These are phyloP conservation scores for Sphinx pinastri DNA, from an alignment of 2,888 invertebrate genomes.

Conservation along the genomic window DNA sequence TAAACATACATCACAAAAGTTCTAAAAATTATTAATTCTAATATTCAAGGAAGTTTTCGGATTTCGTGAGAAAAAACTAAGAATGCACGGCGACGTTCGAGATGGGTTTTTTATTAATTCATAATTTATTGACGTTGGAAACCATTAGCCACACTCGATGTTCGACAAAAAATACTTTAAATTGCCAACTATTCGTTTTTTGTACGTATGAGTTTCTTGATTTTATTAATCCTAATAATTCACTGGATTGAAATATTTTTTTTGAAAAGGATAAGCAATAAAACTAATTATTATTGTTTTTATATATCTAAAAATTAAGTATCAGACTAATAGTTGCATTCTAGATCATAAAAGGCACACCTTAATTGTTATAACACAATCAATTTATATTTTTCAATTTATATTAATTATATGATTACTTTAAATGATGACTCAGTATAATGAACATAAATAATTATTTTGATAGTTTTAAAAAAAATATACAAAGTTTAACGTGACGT, in stretches of 20 bases:
- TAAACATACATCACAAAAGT: not conserved
- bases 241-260: not conserved
- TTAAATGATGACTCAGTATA: no score
- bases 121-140: conserved; percentile 31
- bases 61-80: conserved; percentile 26
- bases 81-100: not conserved
- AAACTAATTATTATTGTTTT: no score
- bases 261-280: not conserved
- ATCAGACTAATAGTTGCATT: no score
- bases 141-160: conserved; percentile 29
- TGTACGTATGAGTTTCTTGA: not conserved
- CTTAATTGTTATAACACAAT: no score
- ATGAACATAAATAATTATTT: no score
- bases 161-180: conserved; percentile 8
- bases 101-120: conserved; percentile 27
- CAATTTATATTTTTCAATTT: no score
- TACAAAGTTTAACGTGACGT: no score
- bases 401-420: no score
- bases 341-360: no score
- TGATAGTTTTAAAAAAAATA: no score
- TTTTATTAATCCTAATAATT: not conserved
- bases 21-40: not conserved
- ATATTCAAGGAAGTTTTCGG: not conserved
- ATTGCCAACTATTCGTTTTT: conserved; percentile 7
- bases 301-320: no score